phyloP scores from a whole-genome alignment of 1,140 invertebrate species.

The Aradophagus sp. region DNA sequence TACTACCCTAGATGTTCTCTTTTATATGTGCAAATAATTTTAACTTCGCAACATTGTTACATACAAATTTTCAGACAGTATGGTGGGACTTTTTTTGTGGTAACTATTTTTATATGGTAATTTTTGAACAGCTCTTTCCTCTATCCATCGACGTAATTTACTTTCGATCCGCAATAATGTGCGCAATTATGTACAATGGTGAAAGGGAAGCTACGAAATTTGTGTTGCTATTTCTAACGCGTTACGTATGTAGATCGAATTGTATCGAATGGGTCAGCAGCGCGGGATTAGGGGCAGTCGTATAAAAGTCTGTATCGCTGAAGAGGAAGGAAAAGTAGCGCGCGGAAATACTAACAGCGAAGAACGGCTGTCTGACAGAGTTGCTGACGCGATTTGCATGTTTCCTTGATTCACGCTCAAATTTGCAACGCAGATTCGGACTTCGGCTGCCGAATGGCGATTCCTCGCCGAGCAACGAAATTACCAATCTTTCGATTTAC shows the following conservation, averaged over 20 bases:
- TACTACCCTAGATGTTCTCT: too few relatives aligned
- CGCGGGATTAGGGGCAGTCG: conserved; percentile 35
- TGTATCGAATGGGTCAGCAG: conserved; percentile 43
- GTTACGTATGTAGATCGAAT: conserved; percentile 47
- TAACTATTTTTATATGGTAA: too few relatives aligned
- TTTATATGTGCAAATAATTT: too few relatives aligned
- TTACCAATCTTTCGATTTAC: conserved; percentile 55
- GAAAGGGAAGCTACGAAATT: conserved; percentile 15
- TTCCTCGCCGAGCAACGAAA: conserved; percentile 41
- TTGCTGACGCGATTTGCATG: conserved; percentile 55
- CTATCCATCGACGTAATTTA: conserved; percentile 12
- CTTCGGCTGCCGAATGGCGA: conserved; percentile 40
- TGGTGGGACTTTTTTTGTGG: too few relatives aligned
- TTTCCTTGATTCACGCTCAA: conserved; percentile 54
- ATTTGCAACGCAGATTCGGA: conserved; percentile 58
- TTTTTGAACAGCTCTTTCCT: too few relatives aligned
- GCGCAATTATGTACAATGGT: conserved; percentile 23
- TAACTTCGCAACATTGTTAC: too few relatives aligned
- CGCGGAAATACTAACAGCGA: conserved; percentile 45
- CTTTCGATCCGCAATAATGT: conserved; percentile 16
- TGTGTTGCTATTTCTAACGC: conserved; percentile 14
- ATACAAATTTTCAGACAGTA: too few relatives aligned
- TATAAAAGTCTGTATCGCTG: conserved; percentile 52
- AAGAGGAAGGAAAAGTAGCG: conserved; percentile 54
- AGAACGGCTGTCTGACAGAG: conserved; percentile 42